These are phyloP conservation scores for Arge pagana DNA, from an alignment of 2,888 invertebrate species.

Conservation along the genomic window DNA sequence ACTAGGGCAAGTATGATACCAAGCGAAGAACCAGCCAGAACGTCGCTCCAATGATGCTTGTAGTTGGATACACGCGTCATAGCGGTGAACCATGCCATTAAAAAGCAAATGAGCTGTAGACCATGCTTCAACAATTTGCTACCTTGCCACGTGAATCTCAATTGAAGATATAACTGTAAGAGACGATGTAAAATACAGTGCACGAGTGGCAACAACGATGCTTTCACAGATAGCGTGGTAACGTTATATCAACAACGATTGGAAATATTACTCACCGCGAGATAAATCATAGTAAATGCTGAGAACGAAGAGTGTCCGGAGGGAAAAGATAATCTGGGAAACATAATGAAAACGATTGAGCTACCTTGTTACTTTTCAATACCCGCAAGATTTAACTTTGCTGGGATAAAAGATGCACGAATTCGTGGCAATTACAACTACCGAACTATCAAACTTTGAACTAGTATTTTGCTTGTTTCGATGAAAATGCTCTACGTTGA, in stretches of 20 bases:
- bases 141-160: slow-evolving; percentile 79
- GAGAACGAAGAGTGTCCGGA: slow-evolving; percentile 92
- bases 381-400: too few relatives aligned
- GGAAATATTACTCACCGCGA: slow-evolving; percentile 82
- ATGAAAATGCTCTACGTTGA: too few relatives aligned
- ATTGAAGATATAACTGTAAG: slow-evolving; percentile 83
- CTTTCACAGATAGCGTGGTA: too few relatives aligned
- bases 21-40: slow-evolving; percentile 78
- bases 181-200: not conserved
- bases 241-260: too few relatives aligned
- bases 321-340: slow-evolving; percentile 79
- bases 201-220: too few relatives aligned
- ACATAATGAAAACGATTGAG: too few relatives aligned
- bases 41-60: slow-evolving; percentile 99
- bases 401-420: too few relatives aligned
- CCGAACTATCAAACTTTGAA: too few relatives aligned
- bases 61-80: slow-evolving; percentile 92
- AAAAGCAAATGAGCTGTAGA: slow-evolving; percentile 80
- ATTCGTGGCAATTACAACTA: too few relatives aligned
- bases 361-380: too few relatives aligned
- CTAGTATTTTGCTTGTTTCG: too few relatives aligned
- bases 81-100: slow-evolving; percentile 85
- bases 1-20: slow-evolving; percentile 72
- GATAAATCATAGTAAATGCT: slow-evolving; percentile 83
- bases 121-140: slow-evolving; percentile 81